Conservation (phyloP, 2,888 invertebrate species). For the Shargacucullia verbasci region DNA sequence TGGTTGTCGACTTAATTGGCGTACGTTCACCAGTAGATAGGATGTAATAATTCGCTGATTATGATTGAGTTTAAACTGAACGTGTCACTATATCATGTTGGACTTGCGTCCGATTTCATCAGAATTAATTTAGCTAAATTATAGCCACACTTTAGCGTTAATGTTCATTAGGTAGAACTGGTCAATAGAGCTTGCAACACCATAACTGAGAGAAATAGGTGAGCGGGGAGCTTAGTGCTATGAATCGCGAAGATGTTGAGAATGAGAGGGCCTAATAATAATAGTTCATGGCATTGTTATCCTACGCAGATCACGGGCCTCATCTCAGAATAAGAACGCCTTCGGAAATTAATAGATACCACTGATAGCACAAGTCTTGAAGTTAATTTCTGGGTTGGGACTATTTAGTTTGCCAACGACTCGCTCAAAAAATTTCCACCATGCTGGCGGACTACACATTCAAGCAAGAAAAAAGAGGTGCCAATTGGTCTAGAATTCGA, state of each 20-base stretch:
- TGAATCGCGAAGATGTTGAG: neutral
- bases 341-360: no score
- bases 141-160: constrained; percentile 30
- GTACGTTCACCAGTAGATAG: constrained; percentile 44
- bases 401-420: no score
- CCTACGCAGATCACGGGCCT: no score
- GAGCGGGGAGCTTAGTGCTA: constrained; percentile 18
- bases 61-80: constrained; percentile 49
- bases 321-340: no score
- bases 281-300: no score
- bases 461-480: no score
- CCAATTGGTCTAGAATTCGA: no score
- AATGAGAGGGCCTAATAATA: neutral
- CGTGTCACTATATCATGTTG: constrained; percentile 49
- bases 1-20: constrained; percentile 54
- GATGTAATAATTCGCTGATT: constrained; percentile 51
- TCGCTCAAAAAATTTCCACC: no score
- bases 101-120: constrained; percentile 45
- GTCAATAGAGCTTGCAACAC: constrained; percentile 43
- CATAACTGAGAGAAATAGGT: constrained; percentile 32
- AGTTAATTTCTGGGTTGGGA: no score
- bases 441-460: no score
- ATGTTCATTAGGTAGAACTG: constrained; percentile 41
- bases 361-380: no score
- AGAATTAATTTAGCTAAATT: constrained; percentile 48